phyloP scores from a whole-genome alignment of 2,113 vertebrate genomes.

The Istiophorus platypterus region DNA sequence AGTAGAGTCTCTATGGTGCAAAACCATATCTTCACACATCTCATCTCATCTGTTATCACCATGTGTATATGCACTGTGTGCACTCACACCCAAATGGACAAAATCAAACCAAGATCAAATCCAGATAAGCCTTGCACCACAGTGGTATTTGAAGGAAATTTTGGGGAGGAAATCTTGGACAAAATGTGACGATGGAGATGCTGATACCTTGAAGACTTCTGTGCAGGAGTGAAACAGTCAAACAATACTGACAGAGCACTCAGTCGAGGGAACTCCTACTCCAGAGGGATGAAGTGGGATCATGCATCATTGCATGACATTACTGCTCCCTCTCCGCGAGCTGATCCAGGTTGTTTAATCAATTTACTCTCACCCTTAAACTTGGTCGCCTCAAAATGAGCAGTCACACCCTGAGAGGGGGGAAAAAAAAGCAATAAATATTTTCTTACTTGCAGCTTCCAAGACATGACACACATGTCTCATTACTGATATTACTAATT shows the following conservation, averaged over 20 bases:
- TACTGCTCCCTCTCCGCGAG: constrained; percentile 74
- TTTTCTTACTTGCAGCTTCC: not conserved
- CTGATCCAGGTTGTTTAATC: constrained; percentile 74
- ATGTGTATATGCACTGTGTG: not conserved
- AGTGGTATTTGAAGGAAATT: constrained; percentile 6
- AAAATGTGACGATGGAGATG: constrained; percentile 7
- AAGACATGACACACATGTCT: not conserved
- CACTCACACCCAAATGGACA: constrained; percentile 2
- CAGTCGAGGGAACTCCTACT: constrained; percentile 2
- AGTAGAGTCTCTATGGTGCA: constrained; percentile 20
- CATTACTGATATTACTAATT: not conserved
- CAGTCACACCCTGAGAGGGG: constrained; percentile 52
- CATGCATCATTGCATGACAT: constrained; percentile 68
- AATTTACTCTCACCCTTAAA: constrained; percentile 17
- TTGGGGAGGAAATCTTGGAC: not conserved
- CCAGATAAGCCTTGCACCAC: constrained; percentile 14
- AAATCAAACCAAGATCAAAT: constrained; percentile 15
- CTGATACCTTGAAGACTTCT: constrained; percentile 3
- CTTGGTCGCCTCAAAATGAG: constrained; percentile 50
- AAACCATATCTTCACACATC: constrained; percentile 1
- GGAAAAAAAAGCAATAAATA: not conserved
- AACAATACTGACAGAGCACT: constrained; percentile 4
- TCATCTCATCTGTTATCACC: not conserved
- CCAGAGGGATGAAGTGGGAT: constrained; percentile 25
- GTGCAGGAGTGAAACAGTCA: constrained; percentile 19